phyloP scores from a whole-genome alignment of 2,113 vertebrate genomes.

The Malurus elegans region DNA sequence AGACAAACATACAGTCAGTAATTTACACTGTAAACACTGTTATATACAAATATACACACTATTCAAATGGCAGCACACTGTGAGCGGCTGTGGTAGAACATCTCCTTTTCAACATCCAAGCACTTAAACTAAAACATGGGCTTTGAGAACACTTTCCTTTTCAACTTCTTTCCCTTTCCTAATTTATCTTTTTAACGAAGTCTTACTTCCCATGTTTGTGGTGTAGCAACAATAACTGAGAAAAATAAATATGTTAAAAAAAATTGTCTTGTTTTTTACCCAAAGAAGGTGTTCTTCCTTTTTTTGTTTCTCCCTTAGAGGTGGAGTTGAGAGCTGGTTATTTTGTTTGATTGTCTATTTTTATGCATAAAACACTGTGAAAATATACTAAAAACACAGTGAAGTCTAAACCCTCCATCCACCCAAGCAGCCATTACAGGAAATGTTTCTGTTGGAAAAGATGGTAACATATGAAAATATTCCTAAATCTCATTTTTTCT shows the following conservation, averaged over 20 bases:
- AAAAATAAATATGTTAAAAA: background rate
- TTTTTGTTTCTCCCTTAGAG: too few species aligned
- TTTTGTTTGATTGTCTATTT: background rate
- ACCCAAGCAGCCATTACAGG: background rate
- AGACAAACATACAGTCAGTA: background rate
- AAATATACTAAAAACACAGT: background rate
- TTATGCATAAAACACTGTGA: background rate
- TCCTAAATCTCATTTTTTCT: constrained; percentile 12
- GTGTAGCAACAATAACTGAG: background rate
- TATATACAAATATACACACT: background rate
- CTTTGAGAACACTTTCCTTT: background rate
- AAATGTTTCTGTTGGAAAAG: background rate
- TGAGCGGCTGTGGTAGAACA: rapidly evolving
- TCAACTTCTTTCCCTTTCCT: background rate
- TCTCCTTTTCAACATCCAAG: background rate
- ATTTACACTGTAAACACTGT: background rate
- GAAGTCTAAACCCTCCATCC: background rate
- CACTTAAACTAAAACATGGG: background rate
- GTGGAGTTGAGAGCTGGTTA: background rate
- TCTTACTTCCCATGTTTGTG: background rate
- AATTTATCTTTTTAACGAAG: background rate
- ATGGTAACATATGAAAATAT: background rate
- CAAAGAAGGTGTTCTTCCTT: background rate
- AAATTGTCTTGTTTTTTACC: background rate
- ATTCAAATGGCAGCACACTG: background rate